phyloP scores from a whole-genome alignment of 2,113 vertebrate genomes.

The Capra hircus region DNA sequence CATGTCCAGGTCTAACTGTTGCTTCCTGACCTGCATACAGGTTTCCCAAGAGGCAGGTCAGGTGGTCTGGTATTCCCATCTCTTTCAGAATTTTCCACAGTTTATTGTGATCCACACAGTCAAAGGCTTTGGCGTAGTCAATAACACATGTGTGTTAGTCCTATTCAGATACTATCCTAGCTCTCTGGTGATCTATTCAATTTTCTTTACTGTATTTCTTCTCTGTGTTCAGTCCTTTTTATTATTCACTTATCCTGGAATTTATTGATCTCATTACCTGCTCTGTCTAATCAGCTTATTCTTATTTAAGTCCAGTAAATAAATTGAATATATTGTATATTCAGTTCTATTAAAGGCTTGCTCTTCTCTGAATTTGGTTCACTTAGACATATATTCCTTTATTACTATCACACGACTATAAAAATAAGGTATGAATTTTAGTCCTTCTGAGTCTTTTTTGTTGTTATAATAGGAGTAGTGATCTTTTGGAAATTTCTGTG shows the following conservation, averaged over 20 bases:
- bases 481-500: not conserved
- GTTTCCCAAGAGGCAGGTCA: no score
- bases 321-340: not conserved
- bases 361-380: not conserved
- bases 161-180: not conserved
- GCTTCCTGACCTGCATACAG: no score
- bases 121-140: not conserved
- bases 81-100: no score
- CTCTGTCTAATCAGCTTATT: not conserved
- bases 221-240: not conserved
- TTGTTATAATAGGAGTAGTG: not conserved
- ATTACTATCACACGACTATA: not conserved
- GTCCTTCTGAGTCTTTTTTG: not conserved
- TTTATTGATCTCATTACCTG: not conserved
- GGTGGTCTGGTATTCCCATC: no score
- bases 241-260: not conserved
- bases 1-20: no score
- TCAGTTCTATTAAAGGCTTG: not conserved
- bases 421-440: not conserved
- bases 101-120: no score
- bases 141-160: not conserved
- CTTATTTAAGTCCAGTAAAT: not conserved
- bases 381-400: not conserved
- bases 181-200: not conserved
- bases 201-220: not conserved